Evolutionary conservation across 1,140 invertebrate species (phyloP).

Genomic region (Dendrolimus punctatus): DNA sequence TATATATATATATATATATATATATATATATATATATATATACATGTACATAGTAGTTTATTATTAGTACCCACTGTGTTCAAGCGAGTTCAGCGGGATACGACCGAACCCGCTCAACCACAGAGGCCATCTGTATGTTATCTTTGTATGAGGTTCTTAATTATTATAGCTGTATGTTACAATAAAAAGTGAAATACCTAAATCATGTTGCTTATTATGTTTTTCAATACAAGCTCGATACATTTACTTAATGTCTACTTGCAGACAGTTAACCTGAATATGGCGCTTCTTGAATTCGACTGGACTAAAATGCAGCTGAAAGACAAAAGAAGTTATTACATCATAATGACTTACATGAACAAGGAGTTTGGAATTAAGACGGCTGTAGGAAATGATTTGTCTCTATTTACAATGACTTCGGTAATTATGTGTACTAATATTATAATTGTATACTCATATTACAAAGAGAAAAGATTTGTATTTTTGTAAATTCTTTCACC

Average conservation of each 20-base stretch:
- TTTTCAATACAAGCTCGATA: not conserved
- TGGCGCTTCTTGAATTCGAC: slow-evolving; percentile 34
- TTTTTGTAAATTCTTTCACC: no score
- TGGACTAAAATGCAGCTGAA: slow-evolving; percentile 31
- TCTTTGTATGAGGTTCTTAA: no score
- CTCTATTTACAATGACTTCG: slow-evolving; percentile 42
- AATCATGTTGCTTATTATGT: not conserved
- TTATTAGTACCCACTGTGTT: no score
- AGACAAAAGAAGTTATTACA: slow-evolving; percentile 35
- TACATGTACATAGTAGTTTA: no score
- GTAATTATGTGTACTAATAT: slow-evolving; percentile 26
- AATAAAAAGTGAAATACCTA: not conserved
- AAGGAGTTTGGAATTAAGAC: slow-evolving; percentile 43
- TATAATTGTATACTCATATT: no score
- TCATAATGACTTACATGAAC: slow-evolving; percentile 40
- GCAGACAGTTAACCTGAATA: slow-evolving; percentile 25
- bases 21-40: no score
- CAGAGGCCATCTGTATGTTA: no score
- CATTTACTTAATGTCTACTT: slow-evolving; percentile 3
- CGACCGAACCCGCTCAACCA: no score
- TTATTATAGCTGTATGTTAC: not conserved
- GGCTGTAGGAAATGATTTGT: slow-evolving; percentile 39
- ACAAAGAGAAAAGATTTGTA: no score
- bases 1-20: no score
- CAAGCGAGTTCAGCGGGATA: not conserved